A percentile compares a stretch with the other conserved stretches of the same genome.
Conservation (phyloP, 2,888 invertebrate genomes). For the Drosophila monieri region DNA sequence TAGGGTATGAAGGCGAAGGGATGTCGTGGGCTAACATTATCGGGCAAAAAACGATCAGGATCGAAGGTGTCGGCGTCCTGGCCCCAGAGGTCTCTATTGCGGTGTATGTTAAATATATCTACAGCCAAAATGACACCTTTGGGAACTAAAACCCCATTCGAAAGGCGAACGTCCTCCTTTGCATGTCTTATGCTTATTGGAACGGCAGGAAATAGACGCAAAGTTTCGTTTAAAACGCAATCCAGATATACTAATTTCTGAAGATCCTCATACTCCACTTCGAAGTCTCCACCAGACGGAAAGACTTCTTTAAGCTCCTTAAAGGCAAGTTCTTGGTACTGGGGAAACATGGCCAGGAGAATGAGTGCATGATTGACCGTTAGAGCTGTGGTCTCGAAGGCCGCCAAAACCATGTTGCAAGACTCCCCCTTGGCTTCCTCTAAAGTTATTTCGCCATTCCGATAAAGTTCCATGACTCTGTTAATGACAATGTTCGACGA, state of each 20-base stretch:
- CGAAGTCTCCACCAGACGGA: constrained; percentile 54
- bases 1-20: constrained; percentile 81
- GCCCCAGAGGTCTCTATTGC: constrained; percentile 78
- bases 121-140: constrained; percentile 69
- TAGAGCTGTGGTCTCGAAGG: constrained; percentile 76
- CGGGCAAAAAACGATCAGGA: constrained; percentile 80
- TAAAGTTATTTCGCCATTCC: constrained; percentile 57
- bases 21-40: constrained; percentile 72
- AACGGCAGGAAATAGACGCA: constrained; percentile 77
- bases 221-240: constrained; percentile 76
- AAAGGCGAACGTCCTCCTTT: constrained; percentile 58
- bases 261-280: constrained; percentile 65
- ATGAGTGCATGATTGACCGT: constrained; percentile 53
- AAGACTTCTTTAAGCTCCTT: constrained; percentile 69
- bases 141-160: constrained; percentile 71
- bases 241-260: constrained; percentile 77
- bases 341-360: constrained; percentile 74
- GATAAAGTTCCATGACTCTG: constrained; percentile 61
- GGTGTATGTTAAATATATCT: constrained; percentile 77
- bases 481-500: constrained; percentile 50
- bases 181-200: constrained; percentile 66
- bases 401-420: constrained; percentile 70
- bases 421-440: constrained; percentile 70
- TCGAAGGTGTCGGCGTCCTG: constrained; percentile 75
- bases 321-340: constrained; percentile 68